Evolutionary conservation across 2,797 vertebrate species (phyloP), one percentile per base, ranked within the genome.

Genomic region (Odontamblyopus lacepedii): DNA sequence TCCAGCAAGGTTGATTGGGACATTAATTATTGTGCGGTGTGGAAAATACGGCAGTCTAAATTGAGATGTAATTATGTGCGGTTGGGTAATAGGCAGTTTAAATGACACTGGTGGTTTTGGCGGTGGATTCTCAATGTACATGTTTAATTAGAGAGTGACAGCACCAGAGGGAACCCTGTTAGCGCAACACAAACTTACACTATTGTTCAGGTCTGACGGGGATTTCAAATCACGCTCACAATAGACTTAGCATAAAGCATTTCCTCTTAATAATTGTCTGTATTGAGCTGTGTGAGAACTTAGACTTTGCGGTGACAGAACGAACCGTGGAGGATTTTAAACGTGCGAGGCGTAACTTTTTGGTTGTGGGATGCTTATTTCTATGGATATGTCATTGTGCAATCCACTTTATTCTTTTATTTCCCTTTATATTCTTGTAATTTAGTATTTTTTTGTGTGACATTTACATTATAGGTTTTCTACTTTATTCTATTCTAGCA

Each of bases 1-100:
- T 89, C 83, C 84, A 74, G 72, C 85, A 81, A 89, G 86, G 85
- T 78, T 92, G 88, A 92, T 90, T 92, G 82, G 85, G 73, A 87
- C 88, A 90, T 91, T 89, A 91, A 91, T 92, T 92, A 89, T 80
- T 83, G 76, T 82, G 81, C 48, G 72, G 77, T 84, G 77, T 84
- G 86, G 70, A 87, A 86, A 91, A 90, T 86, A 89, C 80, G 85
- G 85, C 77, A 75, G 80, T 72, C 74, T 61, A 79, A 82, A 92
- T 83, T 88, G 69, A 78, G 77, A 79, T 78, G 83, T 91, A 90
- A 92, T 92, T 90, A 89, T 81, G 76, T 83, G 72, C 75, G 72
- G 74, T 76, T 83, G 69, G 71, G 78, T 86, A 91, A 88, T 87
- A 85, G 85, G 85, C 84, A 74, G 75, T 82, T 88, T 85, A 87